phyloP scores from a whole-genome alignment of 2,113 vertebrate species.

The Furnarius figulus region DNA sequence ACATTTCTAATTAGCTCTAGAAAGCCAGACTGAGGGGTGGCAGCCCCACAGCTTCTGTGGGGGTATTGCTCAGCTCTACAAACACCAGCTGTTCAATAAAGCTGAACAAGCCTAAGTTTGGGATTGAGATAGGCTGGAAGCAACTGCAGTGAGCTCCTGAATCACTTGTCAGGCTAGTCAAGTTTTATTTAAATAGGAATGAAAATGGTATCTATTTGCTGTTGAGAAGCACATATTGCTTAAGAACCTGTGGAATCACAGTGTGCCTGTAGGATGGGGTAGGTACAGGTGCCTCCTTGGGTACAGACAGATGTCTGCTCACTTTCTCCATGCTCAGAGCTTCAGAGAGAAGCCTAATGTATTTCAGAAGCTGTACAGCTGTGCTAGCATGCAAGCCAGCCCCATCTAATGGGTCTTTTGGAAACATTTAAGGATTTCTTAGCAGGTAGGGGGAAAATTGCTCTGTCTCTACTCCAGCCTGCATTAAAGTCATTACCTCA shows the following conservation, averaged over 20 bases:
- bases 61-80: neutral
- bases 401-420: neutral
- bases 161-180: neutral
- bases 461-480: neutral
- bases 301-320: neutral
- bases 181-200: neutral
- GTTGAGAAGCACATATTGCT: neutral
- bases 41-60: neutral
- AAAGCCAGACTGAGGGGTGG: neutral
- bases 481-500: neutral
- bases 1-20: neutral
- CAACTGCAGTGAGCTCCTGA: neutral
- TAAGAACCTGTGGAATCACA: neutral
- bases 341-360: neutral
- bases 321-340: accelerated
- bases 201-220: neutral
- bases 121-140: neutral
- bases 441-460: neutral
- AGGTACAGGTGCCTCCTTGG: accelerated
- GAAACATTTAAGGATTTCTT: neutral
- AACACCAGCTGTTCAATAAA: neutral
- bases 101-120: neutral
- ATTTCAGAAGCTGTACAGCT: neutral
- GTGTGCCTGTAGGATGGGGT: accelerated
- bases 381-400: neutral